Percentiles rank a stretch among this genome's conserved stretches.
phyloP scores from a whole-genome alignment of 2,113 vertebrate genomes.

The Marcusenius ussheri region DNA sequence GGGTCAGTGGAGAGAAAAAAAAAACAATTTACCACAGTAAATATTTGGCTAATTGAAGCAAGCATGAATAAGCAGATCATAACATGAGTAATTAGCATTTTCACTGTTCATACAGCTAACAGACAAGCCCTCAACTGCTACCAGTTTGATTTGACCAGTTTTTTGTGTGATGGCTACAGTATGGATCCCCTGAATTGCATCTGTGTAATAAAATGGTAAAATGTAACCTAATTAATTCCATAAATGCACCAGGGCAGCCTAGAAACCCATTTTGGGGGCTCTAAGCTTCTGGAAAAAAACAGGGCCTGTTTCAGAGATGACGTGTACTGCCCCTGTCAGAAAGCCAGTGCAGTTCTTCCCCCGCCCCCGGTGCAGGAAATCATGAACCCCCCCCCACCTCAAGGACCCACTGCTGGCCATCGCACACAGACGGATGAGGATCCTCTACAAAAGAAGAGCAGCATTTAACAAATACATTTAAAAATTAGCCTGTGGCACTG shows the following conservation, averaged over 20 bases:
- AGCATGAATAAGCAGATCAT: conserved; percentile 10
- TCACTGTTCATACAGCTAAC: not conserved
- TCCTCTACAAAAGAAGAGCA: not conserved
- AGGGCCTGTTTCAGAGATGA: not conserved
- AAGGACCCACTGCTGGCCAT: conserved; percentile 33
- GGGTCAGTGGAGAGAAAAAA: not conserved
- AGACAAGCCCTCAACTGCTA: not conserved
- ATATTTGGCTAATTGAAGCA: conserved; percentile 10
- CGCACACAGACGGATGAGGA: not conserved
- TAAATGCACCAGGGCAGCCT: conserved; percentile 25
- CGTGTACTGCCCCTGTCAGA: not conserved
- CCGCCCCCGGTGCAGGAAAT: conserved; percentile 16
- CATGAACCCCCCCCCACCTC: conserved; percentile 29
- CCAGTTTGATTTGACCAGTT: not conserved
- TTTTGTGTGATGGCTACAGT: conserved; percentile 8
- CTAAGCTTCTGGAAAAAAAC: not conserved
- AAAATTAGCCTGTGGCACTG: not conserved
- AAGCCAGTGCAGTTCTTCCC: not conserved
- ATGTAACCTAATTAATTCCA: conserved; percentile 21
- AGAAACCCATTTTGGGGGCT: conserved; percentile 19
- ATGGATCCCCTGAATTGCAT: conserved; percentile 7
- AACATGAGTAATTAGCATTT: not conserved
- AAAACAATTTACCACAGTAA: not conserved
- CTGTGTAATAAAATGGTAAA: conserved; percentile 2
- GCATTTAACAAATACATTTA: not conserved